phyloP scores from a whole-genome alignment of 2,113 vertebrate species.

The Cyprinodon variegatus region DNA sequence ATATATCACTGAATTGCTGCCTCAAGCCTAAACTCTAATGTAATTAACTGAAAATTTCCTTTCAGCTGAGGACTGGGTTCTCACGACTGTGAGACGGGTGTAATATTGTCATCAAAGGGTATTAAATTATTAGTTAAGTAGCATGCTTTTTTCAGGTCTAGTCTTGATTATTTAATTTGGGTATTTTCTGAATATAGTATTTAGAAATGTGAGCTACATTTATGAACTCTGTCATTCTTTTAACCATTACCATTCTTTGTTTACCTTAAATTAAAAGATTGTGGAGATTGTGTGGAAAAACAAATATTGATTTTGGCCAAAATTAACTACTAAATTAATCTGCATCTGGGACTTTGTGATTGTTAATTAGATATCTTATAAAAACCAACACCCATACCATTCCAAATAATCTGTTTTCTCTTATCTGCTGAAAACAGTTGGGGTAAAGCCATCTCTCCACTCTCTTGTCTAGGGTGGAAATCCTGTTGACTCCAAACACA shows the following conservation, averaged over 20 bases:
- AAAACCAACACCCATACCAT: conserved; percentile 58
- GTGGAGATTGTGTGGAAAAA: conserved; percentile 21
- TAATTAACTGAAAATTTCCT: conserved; percentile 27
- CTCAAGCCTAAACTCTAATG: conserved; percentile 31
- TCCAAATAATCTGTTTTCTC: conserved; percentile 56
- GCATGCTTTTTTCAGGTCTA: not conserved
- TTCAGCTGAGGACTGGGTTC: conserved; percentile 20
- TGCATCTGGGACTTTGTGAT: conserved; percentile 60
- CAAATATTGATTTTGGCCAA: conserved; percentile 35
- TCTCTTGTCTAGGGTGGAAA: conserved; percentile 56
- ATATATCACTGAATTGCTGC: conserved; percentile 62
- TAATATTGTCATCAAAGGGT: conserved; percentile 23
- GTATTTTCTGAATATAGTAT: not conserved
- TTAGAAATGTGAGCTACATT: not conserved
- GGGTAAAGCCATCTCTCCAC: conserved; percentile 66
- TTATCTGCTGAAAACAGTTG: conserved; percentile 79
- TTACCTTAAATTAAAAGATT: conserved; percentile 1
- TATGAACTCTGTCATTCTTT: not conserved
- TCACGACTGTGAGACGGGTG: conserved; percentile 23
- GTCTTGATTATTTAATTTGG: conserved; percentile 12
- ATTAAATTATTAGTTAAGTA: conserved; percentile 7
- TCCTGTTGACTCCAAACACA: conserved; percentile 67
- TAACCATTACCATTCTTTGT: not conserved
- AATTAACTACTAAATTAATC: conserved; percentile 39
- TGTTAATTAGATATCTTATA: conserved; percentile 74